phyloP scores from a whole-genome alignment of 2,888 invertebrate genomes.

The Galerucella calmariensis region DNA sequence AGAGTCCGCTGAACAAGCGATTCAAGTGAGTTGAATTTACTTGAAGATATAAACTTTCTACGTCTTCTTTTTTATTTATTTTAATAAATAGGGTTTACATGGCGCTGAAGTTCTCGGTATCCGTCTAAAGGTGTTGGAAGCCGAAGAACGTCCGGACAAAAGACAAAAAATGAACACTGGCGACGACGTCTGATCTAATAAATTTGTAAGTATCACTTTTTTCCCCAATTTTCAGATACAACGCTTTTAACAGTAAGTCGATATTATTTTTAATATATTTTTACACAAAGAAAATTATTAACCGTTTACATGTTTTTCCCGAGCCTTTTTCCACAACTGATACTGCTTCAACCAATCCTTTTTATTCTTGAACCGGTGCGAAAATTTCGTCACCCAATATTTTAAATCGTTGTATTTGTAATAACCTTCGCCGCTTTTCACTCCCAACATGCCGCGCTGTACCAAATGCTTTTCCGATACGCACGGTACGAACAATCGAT shows the following conservation, averaged over 20 bases:
- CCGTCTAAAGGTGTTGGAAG: conserved; percentile 88
- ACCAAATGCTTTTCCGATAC: conserved; percentile 19
- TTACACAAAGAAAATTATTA: neutral
- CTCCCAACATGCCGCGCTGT: conserved; percentile 15
- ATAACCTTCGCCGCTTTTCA: conserved; percentile 26
- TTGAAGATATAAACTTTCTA: too few species aligned
- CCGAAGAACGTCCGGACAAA: conserved; percentile 74
- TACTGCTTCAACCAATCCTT: conserved; percentile 28
- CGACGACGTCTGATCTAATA: neutral
- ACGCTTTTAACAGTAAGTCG: neutral
- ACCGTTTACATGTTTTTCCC: neutral
- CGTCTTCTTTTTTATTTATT: too few species aligned
- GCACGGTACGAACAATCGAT: conserved; percentile 20
- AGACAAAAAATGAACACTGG: conserved; percentile 19
- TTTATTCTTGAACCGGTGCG: conserved; percentile 21
- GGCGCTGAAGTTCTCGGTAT: conserved; percentile 90
- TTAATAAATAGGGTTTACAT: conserved; percentile 70
- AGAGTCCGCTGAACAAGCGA: conserved; percentile 81
- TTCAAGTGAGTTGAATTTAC: conserved; percentile 69
- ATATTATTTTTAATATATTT: too few species aligned
- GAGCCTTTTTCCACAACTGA: conserved; percentile 15
- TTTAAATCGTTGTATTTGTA: conserved; percentile 31
- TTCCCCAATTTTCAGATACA: neutral
- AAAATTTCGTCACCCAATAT: conserved; percentile 23
- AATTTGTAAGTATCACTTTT: neutral